Evolutionary conservation across 2,888 invertebrate species (phyloP).

Genomic region (Heliconius erato): DNA sequence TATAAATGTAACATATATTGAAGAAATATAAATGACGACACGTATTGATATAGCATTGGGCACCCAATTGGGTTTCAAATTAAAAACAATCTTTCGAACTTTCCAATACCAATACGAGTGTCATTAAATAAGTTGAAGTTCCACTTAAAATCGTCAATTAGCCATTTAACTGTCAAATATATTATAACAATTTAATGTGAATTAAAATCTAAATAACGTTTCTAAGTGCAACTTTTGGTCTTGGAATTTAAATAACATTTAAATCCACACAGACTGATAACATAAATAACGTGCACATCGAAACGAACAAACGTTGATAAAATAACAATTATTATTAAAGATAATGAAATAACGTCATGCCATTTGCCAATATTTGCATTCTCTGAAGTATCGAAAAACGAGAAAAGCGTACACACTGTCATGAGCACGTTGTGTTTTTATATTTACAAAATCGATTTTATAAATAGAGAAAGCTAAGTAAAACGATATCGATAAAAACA

Average conservation of each 20-base stretch:
- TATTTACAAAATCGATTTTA: constrained; percentile 20
- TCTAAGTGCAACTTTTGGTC: neutral
- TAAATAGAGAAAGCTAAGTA: neutral
- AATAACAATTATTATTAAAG: neutral
- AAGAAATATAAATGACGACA: neutral
- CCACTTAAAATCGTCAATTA: neutral
- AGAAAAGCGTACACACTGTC: constrained; percentile 14
- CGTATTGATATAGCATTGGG: neutral
- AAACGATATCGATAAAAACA: constrained; percentile 1
- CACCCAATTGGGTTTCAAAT: neutral
- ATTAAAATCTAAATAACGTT: neutral
- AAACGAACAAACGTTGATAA: neutral
- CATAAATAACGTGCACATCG: constrained; percentile 18
- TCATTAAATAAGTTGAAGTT: neutral
- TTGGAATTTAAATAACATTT: neutral
- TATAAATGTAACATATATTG: neutral
- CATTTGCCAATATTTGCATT: constrained; percentile 20
- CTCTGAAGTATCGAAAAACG: constrained; percentile 3
- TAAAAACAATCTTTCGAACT: neutral
- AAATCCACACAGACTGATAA: neutral
- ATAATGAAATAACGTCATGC: constrained; percentile 29
- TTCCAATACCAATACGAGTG: constrained; percentile 10
- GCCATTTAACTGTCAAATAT: neutral
- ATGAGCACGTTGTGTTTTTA: constrained; percentile 1
- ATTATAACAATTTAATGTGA: neutral